Evolutionary conservation across 2,797 vertebrate species (phyloP).

Genomic region (Rhabdophis nuchalis): DNA sequence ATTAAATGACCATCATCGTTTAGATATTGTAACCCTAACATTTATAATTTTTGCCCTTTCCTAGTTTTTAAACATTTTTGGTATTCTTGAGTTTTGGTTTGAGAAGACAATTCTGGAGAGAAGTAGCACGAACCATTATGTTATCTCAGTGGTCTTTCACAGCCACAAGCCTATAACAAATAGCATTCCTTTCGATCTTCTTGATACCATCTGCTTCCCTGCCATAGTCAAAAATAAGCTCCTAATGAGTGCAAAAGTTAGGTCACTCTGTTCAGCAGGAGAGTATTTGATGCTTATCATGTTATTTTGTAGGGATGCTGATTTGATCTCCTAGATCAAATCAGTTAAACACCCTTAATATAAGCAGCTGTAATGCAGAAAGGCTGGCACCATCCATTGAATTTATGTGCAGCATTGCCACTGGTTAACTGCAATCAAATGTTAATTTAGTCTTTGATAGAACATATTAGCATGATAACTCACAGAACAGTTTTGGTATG

Average conservation of each 20-base stretch:
- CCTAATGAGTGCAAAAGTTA: constrained; percentile 21
- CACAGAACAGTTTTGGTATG: constrained; percentile 60
- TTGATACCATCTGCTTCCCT: constrained; percentile 24
- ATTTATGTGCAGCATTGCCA: constrained; percentile 51
- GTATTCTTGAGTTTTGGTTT: constrained; percentile 2
- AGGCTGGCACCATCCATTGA: constrained; percentile 50
- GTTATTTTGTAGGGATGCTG: constrained; percentile 33
- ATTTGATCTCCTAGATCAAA: constrained; percentile 35
- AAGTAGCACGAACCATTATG: not conserved
- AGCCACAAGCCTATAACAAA: not conserved
- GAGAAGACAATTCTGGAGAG: constrained; percentile 25
- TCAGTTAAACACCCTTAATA: constrained; percentile 49
- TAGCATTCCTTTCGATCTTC: not conserved
- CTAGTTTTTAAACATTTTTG: not conserved
- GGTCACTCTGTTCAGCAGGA: constrained; percentile 31
- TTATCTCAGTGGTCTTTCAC: constrained; percentile 15
- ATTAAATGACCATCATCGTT: constrained; percentile 15
- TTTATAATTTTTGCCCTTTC: constrained; percentile 8
- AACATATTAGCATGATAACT: constrained; percentile 66
- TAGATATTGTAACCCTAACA: not conserved
- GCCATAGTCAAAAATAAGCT: constrained; percentile 20
- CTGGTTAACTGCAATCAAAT: constrained; percentile 64
- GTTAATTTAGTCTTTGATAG: constrained; percentile 69
- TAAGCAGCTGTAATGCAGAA: constrained; percentile 51
- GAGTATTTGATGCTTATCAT: constrained; percentile 13